These are phyloP conservation scores for Phrynocephalus forsythii DNA, from an alignment of 2,797 vertebrate species.

Conservation along the genomic window DNA sequence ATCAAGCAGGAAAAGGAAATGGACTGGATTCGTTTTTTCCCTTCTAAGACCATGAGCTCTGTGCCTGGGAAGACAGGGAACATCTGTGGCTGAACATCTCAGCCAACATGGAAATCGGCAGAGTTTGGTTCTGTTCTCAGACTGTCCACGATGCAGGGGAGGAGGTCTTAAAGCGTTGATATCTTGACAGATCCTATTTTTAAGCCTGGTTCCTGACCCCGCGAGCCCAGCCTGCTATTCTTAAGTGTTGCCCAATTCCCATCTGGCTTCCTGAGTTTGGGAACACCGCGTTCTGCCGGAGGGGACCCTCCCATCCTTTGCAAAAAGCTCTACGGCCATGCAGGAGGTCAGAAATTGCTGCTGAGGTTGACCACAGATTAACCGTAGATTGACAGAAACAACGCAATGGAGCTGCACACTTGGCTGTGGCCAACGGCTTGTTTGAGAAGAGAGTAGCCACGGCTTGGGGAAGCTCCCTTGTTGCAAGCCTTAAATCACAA, in stretches of 20 bases:
- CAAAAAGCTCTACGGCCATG: background rate
- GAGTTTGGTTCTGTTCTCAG: slow-evolving; percentile 9
- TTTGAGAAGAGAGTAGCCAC: background rate
- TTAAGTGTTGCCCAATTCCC: slow-evolving; percentile 44
- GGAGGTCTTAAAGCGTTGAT: slow-evolving; percentile 16
- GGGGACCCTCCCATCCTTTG: slow-evolving; percentile 31
- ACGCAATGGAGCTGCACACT: background rate
- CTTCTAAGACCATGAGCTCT: slow-evolving; percentile 1
- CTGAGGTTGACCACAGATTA: background rate
- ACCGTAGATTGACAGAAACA: background rate
- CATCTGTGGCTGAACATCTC: background rate
- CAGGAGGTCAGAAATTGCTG: background rate
- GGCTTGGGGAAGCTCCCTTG: background rate
- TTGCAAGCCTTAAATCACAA: background rate
- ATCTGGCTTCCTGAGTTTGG: slow-evolving; percentile 35
- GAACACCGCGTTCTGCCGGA: slow-evolving; percentile 32
- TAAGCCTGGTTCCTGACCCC: slow-evolving; percentile 32
- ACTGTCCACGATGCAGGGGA: background rate
- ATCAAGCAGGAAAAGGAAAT: slow-evolving; percentile 28
- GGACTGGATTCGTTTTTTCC: slow-evolving; percentile 2
- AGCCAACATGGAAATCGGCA: background rate
- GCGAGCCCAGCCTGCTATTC: slow-evolving; percentile 34
- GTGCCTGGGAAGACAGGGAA: too few species aligned
- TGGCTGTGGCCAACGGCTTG: background rate
- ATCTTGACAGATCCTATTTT: slow-evolving; percentile 44